Percentiles rank a stretch among this genome's conserved stretches.
Evolutionary conservation across 2,888 invertebrate genomes (phyloP).

Genomic region (Drosophila maculinotata): DNA sequence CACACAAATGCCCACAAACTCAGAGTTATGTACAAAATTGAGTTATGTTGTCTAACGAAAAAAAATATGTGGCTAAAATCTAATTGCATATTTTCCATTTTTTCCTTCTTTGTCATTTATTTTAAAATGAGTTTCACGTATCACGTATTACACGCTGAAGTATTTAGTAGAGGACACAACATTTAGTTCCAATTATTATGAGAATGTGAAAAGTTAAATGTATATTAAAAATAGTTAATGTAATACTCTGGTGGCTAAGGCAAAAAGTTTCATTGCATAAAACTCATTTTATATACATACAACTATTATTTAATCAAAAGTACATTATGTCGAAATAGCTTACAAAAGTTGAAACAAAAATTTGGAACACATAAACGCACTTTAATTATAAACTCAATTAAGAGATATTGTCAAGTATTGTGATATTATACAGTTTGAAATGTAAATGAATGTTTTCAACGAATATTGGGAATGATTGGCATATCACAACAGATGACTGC

Average conservation of each 20-base stretch:
- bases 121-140: not conserved
- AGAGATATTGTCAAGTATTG: not conserved
- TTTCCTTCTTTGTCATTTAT: not conserved
- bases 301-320: not conserved
- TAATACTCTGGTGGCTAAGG: not conserved
- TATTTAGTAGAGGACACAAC: not conserved
- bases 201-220: not conserved
- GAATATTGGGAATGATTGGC: no score
- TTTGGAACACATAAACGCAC: not conserved
- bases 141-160: not conserved
- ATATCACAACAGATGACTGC: constrained; percentile 13
- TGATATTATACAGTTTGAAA: not conserved
- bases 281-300: not conserved
- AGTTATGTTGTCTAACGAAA: constrained; percentile 15
- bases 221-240: not conserved
- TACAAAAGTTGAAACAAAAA: not conserved
- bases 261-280: not conserved
- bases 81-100: constrained; percentile 16
- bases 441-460: not conserved
- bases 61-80: not conserved
- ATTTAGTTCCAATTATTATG: not conserved
- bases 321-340: not conserved
- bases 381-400: not conserved
- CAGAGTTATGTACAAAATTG: constrained; percentile 1
- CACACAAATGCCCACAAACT: not conserved